Conservation (phyloP, 64 coral and sea anemone genomes). For the Porites australiensis region DNA sequence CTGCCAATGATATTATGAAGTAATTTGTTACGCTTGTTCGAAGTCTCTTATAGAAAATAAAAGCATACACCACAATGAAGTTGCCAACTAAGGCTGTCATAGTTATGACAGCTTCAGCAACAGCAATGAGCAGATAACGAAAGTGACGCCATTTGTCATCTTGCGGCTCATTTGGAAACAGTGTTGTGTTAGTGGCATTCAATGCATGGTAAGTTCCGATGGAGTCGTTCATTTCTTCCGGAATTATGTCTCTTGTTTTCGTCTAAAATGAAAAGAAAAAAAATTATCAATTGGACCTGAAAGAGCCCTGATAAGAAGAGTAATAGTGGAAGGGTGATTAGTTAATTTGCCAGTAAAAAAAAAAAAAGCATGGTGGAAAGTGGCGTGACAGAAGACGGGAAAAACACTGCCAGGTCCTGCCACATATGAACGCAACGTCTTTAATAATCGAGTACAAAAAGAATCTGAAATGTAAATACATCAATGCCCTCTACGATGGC, state of each 20-base stretch:
- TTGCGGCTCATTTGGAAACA: background rate
- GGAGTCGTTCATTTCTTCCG: background rate
- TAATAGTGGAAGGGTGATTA: too few relatives aligned
- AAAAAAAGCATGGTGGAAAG: too few relatives aligned
- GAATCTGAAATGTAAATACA: too few relatives aligned
- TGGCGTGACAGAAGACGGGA: too few relatives aligned
- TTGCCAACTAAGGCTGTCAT: constrained; percentile 72
- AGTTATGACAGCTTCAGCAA: constrained; percentile 33
- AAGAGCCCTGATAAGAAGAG: background rate
- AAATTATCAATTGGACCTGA: background rate
- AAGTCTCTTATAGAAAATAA: constrained; percentile 63
- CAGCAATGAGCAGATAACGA: background rate
- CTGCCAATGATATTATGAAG: constrained; percentile 75
- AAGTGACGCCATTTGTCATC: background rate
- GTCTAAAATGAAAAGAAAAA: too few relatives aligned
- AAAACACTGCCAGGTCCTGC: too few relatives aligned
- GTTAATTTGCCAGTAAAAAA: too few relatives aligned
- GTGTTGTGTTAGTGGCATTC: background rate
- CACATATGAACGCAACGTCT: too few relatives aligned
- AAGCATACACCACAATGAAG: constrained; percentile 77
- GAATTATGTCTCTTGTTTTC: too few relatives aligned
- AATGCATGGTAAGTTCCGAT: background rate
- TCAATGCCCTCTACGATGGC: too few relatives aligned
- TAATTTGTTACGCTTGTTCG: constrained; percentile 83
- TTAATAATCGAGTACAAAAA: too few relatives aligned